Evolutionary conservation across 1,140 invertebrate genomes (phyloP).

Genomic region (Drosophila pseudoobscura): DNA sequence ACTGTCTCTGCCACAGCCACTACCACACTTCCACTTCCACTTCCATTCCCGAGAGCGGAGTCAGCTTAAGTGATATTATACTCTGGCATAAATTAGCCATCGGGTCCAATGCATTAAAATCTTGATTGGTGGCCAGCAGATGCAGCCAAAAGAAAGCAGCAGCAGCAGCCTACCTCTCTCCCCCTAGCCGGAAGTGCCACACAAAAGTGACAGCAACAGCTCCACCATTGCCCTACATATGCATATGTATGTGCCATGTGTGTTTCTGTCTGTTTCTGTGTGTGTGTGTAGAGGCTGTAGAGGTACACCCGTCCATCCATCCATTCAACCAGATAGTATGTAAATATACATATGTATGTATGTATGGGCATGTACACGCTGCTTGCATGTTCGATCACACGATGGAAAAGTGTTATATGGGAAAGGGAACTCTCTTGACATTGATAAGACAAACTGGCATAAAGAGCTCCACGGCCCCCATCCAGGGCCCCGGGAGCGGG

Average conservation of each 20-base stretch:
- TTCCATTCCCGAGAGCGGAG: neutral
- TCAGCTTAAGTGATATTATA: slow-evolving; percentile 59
- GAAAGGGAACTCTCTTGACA: slow-evolving; percentile 43
- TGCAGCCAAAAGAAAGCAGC: slow-evolving; percentile 35
- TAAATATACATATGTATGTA: neutral
- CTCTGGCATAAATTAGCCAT: slow-evolving; percentile 58
- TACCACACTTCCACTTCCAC: no score
- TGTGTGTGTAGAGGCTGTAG: no score
- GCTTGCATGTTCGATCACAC: slow-evolving; percentile 40
- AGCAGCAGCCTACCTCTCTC: slow-evolving; percentile 6
- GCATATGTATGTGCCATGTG: neutral
- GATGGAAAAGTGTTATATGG: slow-evolving; percentile 58
- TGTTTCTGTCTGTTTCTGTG: no score
- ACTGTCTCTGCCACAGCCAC: neutral
- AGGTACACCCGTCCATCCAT: no score
- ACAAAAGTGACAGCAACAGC: slow-evolving; percentile 34
- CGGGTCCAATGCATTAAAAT: slow-evolving; percentile 55
- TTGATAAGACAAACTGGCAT: slow-evolving; percentile 39
- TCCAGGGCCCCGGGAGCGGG: neutral
- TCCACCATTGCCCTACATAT: slow-evolving; percentile 30
- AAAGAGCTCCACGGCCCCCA: slow-evolving; percentile 13
- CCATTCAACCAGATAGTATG: neutral
- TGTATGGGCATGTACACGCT: no score
- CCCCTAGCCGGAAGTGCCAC: slow-evolving; percentile 34
- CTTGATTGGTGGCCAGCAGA: slow-evolving; percentile 76